Conservation (phyloP, 2,113 vertebrate species). For the Tachycineta bicolor region DNA sequence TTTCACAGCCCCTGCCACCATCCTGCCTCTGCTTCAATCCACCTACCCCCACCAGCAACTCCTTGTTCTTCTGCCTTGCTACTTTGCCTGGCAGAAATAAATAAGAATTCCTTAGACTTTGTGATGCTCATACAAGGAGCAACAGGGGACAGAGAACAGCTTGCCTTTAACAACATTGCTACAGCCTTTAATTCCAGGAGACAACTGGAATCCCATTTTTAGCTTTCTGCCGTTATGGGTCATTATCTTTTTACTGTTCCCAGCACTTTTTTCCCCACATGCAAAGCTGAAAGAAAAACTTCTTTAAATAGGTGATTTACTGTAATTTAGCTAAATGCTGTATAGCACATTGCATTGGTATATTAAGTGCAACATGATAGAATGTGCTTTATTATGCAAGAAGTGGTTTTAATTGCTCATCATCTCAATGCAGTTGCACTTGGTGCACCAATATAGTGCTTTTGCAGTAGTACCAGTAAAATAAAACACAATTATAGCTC, state of each 20-base stretch:
- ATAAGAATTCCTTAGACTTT: not conserved
- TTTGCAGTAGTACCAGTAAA: not conserved
- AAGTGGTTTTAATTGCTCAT: conserved; percentile 41
- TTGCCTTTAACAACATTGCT: not conserved
- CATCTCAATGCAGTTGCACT: not conserved
- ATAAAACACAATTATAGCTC: not conserved
- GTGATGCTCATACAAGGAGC: not conserved
- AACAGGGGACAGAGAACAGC: not conserved
- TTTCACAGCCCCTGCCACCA: not conserved
- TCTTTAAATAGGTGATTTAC: conserved; percentile 58
- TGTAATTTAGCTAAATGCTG: conserved; percentile 28
- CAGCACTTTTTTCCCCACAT: not conserved
- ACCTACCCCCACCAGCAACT: not conserved
- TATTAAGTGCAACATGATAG: conserved; percentile 25
- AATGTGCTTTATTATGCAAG: conserved; percentile 32
- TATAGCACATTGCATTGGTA: not conserved
- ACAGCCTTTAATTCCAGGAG: conserved; percentile 17
- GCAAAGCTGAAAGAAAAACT: conserved; percentile 22
- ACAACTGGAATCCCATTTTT: conserved; percentile 29
- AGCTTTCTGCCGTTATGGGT: conserved; percentile 13
- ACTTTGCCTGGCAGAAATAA: not conserved
- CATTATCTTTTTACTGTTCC: conserved; percentile 31
- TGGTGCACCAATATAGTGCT: not conserved
- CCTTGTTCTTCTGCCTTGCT: not conserved
- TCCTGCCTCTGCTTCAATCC: not conserved